These are phyloP conservation scores for Caenorhabditis briggsae DNA, from an alignment of 1,140 invertebrate species.

Conservation along the genomic window DNA sequence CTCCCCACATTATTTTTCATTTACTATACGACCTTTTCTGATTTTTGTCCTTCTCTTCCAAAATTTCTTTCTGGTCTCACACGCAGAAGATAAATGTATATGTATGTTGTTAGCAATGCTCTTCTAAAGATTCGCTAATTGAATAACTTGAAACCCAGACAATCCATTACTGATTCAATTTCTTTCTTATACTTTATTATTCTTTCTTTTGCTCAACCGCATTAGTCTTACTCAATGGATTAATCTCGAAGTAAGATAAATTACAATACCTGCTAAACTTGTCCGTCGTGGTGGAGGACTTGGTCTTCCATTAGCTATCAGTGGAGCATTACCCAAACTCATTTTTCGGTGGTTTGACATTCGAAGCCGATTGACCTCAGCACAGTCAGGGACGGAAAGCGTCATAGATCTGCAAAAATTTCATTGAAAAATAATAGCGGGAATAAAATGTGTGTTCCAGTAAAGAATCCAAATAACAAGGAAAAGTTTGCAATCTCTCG, in stretches of 20 bases:
- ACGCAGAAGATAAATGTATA: neutral
- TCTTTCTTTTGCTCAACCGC: neutral
- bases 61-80: neutral
- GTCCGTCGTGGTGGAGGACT: conserved; percentile 56
- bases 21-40: neutral
- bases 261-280: conserved; percentile 45
- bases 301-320: conserved; percentile 31
- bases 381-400: conserved; percentile 55
- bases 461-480: neutral
- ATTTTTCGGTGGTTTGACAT: conserved; percentile 55
- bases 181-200: neutral
- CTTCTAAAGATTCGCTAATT: conserved; percentile 29
- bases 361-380: conserved; percentile 45
- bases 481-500: neutral
- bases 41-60: neutral
- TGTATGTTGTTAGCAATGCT: conserved; percentile 17
- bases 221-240: neutral
- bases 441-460: neutral
- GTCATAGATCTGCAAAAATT: conserved; percentile 46
- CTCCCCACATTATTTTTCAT: too few relatives aligned
- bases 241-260: too few relatives aligned
- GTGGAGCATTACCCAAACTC: conserved; percentile 55
- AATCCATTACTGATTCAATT: conserved; percentile 35
- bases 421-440: neutral
- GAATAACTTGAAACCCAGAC: conserved; percentile 1